Base-by-base conservation (phyloP, 2,113 vertebrate species). In the Lophochroa leadbeateri region DNA sequence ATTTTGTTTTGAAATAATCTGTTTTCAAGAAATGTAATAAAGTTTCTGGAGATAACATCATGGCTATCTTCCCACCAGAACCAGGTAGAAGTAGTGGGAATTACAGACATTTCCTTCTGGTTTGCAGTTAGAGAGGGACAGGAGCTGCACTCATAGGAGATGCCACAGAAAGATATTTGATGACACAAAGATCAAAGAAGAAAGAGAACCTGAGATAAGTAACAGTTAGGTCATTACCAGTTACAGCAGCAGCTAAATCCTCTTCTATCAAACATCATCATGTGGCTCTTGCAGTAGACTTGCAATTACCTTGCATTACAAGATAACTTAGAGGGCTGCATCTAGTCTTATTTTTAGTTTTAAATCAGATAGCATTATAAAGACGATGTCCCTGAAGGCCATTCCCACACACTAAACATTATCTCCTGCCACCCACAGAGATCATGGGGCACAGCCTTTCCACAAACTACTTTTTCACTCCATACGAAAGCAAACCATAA, bases 291-390 rank as follows among this genome's bases (percentile, higher is more conserved):
- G 61, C 9, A 90, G 61, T 20, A 71, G 55, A 72, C 7, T 12
- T 41, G n/a, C 31, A 57, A 57, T n/a, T 57, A n/a, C 13, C 19
- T 57, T 57, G 77, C 77, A 91, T 74, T 86, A 77, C 44, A 88
- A 25, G 27, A 23, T 55, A 64, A 52, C 61, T 71, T 53, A 71
- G 20, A 44, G 33, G 68, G 35, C 7, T 64, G 12, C 25, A 77
- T 69, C 43, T 83, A 78, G 77, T 75, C 31, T n/a, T 96, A 97
- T 87, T 93, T 97, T 78, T 91, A 95, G 88, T 75, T 94, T 90
- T 85, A 88, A 86, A 96, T 90, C 69, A 97, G 89, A 96, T 61
- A 90, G 21, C 60, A 49, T 65, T 86, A 95, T 84, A 90, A 95
- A 85, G 52, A 90, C 4, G 5, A 43, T 63, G 89, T 94, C 95